phyloP scores from a whole-genome alignment of 2,888 invertebrate species.

The Ametastegia equiseti region DNA sequence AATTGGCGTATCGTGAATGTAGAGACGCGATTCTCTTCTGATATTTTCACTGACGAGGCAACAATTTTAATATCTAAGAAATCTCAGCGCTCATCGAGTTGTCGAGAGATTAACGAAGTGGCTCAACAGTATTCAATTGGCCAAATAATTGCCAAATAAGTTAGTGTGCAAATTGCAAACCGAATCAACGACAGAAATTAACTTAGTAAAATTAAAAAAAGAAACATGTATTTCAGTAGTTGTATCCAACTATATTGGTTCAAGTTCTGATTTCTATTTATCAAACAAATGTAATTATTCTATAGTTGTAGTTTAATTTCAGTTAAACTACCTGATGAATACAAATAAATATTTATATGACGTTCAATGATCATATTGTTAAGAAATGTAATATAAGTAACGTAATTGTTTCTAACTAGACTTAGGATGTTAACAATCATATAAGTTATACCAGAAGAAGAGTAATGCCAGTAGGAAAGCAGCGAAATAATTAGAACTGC shows the following conservation, averaged over 20 bases:
- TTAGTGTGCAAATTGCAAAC: background rate
- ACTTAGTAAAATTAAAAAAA: slow-evolving; percentile 14
- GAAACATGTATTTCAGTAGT: background rate
- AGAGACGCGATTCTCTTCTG: background rate
- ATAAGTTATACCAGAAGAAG: slow-evolving; percentile 6
- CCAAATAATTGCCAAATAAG: slow-evolving; percentile 32
- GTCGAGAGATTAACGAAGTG: background rate
- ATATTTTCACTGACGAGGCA: slow-evolving; percentile 33
- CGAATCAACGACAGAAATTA: slow-evolving; percentile 23
- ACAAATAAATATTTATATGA: slow-evolving; percentile 18
- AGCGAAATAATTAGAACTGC: background rate
- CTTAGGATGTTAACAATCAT: background rate
- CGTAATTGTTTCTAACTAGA: slow-evolving; percentile 14
- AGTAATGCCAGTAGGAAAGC: slow-evolving; percentile 6
- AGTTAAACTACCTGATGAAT: slow-evolving; percentile 21
- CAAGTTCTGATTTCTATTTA: slow-evolving; percentile 28
- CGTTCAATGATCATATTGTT: slow-evolving; percentile 29
- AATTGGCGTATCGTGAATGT: background rate
- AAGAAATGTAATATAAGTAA: background rate
- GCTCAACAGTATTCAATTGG: slow-evolving; percentile 31
- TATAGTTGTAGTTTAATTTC: background rate
- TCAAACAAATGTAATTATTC: background rate
- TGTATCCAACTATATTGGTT: background rate
- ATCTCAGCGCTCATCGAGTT: background rate
- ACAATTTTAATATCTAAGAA: slow-evolving; percentile 16